Evolutionary conservation across 2,888 invertebrate genomes (phyloP).

Genomic region (Linnaemya vulpina): DNA sequence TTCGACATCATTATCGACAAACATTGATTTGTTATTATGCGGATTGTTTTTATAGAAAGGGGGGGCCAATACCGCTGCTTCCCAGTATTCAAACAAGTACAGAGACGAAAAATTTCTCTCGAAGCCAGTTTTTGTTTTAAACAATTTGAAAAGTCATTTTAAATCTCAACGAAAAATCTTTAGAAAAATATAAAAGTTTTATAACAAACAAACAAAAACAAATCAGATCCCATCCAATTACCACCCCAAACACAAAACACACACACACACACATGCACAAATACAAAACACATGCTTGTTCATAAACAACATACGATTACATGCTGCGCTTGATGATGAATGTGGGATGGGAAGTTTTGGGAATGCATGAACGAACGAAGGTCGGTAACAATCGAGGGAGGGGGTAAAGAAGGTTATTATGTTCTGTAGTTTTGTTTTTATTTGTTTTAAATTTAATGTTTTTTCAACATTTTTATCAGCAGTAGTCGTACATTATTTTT

Average conservation of each 20-base stretch:
- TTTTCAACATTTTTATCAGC: conserved; percentile 26
- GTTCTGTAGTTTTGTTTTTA: conserved; percentile 66
- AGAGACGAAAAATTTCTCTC: neutral
- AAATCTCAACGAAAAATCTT: conserved; percentile 67
- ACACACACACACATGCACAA: conserved; percentile 22
- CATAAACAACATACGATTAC: conserved; percentile 37
- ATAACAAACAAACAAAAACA: conserved; percentile 22
- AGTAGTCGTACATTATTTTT: conserved; percentile 31
- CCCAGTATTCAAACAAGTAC: neutral
- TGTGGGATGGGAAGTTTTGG: neutral
- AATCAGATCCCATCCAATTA: conserved; percentile 29
- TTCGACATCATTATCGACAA: conserved; percentile 69
- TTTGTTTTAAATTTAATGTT: conserved; percentile 62
- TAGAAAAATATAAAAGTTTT: conserved; percentile 64
- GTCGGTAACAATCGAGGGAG: conserved; percentile 25
- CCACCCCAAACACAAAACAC: conserved; percentile 42
- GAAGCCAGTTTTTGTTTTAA: conserved; percentile 36
- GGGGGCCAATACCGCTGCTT: neutral
- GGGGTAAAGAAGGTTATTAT: conserved; percentile 64
- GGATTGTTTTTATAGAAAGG: conserved; percentile 41
- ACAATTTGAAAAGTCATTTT: conserved; percentile 68
- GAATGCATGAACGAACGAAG: conserved; percentile 16
- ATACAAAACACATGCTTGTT: neutral
- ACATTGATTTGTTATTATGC: conserved; percentile 67
- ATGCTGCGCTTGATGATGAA: conserved; percentile 32